Base-by-base conservation (phyloP, 1,140 invertebrate species). In the Drosophila rufa region DNA sequence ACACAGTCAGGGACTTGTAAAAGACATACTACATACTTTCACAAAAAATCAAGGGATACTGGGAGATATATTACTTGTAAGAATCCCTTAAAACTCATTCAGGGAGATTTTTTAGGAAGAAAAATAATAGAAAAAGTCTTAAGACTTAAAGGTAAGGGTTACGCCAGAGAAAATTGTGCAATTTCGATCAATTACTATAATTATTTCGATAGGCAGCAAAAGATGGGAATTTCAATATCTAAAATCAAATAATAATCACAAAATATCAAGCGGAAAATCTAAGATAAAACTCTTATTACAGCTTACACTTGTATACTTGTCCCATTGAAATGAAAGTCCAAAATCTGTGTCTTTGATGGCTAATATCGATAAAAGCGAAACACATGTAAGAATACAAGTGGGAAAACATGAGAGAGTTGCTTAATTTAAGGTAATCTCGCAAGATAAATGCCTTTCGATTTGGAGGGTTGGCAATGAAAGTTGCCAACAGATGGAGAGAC, bases 391-490 rank as follows among this genome's bases (percentile, higher is more conserved):
- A 36, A 22, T 53, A 38, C 17, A 38, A 15, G 19, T 55, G 38
- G 19, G 38, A 55, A 55, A 56, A 11, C 36, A n/a, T 25, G 14
- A 25, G 22, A 58, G 56, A 58, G 38, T 45, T 58, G 17, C 38
- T 27, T 15, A 42, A 25, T 57, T 57, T n/a, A 17, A 58, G 8
- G 19, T 25, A 56, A 56, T 56, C 53, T 14, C 25, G 19, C 1
- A 12, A 64, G 22, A 57, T 15, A 57, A 25, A 38, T 62, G 14
- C 33, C 40, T 46, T 42, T 46, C 42, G 40, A 14, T 45, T 43
- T 17, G 40, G 4, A 57, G 19, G 19, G 46, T 8, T 19, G 30
- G 19, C 43, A 40, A 67, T 14, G 65, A 68, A 68, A 68, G 65
- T 64, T 15, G 55, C 53, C 14, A 4, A 9, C 14, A 65, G 50